Evolutionary conservation across 2,888 invertebrate genomes (phyloP), one percentile per base, ranked within the genome.

Genomic region (Trichopria drosophilae): DNA sequence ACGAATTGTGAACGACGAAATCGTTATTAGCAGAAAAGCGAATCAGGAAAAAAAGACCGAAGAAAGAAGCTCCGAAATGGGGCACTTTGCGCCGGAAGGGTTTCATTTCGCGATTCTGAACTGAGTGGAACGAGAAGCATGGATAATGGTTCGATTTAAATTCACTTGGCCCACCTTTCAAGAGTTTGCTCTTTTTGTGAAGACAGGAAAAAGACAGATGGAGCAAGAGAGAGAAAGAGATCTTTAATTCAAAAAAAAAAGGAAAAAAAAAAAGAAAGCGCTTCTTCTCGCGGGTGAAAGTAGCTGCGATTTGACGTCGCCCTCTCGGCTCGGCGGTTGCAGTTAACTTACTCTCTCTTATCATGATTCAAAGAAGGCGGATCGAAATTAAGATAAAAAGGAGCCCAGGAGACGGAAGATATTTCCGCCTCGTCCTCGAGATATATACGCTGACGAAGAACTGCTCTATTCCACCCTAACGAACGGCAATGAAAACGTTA

Each of bases 91-190:
- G 34, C 37, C 24, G 44, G 28, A 49, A 36, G 44, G 37, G 39
- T 37, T 47, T 47, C 42, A 48, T 53, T 53, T 48, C 29, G 48
- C 39, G 16, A 53, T 40, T 44, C 40, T 28, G 23, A 44, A 36
- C 39, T 26, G n/a, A n/a, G n/a, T n/a, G 4, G 35, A 24, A 16
- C 51, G 28, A 45, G 43, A 32, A 7, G 44, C 48, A 40, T 43
- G 44, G 53, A 53, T 53, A 53, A 53, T 53, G 43, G 48, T 48
- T 53, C 48, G 53, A 53, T 53, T 53, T 53, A 53, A 52, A 53
- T 53, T 53, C 53, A 49, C 53, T 53, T 53, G 48, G 48, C 40
- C 48, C 44, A 40, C 15, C 40, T 44, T 43, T 52, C 42, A 19
- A 46, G 52, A 52, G 42, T 40, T 46, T 46, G 34, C 37, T 48